These are phyloP conservation scores for Hedychridium roseum DNA, from an alignment of 2,888 invertebrate species.

Conservation along the genomic window DNA sequence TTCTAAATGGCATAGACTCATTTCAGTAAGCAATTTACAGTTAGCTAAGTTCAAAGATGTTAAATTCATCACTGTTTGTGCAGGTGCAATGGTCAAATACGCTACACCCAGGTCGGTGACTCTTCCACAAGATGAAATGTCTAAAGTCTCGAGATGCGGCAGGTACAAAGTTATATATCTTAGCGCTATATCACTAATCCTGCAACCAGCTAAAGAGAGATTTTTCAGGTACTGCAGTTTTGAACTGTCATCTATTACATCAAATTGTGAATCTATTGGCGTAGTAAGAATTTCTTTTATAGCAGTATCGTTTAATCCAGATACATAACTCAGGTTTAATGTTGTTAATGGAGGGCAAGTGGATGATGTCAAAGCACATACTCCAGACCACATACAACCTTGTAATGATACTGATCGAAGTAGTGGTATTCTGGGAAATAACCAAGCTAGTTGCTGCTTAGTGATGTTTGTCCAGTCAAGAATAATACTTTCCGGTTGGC, in stretches of 20 bases:
- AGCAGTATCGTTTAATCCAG: constrained; percentile 84
- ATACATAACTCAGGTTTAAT: constrained; percentile 86
- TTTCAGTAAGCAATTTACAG: constrained; percentile 83
- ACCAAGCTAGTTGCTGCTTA: constrained; percentile 88
- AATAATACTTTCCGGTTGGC: constrained; percentile 85
- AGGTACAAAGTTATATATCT: constrained; percentile 80
- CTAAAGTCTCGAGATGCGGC: constrained; percentile 77
- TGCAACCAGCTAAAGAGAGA: constrained; percentile 84
- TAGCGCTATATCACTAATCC: constrained; percentile 88
- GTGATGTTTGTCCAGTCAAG: constrained; percentile 91
- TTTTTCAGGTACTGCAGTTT: constrained; percentile 80
- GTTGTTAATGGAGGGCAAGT: constrained; percentile 80
- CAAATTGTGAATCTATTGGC: constrained; percentile 85
- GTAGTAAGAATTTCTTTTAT: constrained; percentile 86
- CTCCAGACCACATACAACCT: constrained; percentile 78
- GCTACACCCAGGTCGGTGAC: constrained; percentile 92
- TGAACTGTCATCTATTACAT: constrained; percentile 76
- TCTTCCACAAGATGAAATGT: constrained; percentile 86
- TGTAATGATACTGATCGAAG: constrained; percentile 82
- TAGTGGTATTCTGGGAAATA: constrained; percentile 86
- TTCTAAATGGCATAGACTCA: constrained; percentile 81
- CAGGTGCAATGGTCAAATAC: constrained; percentile 80
- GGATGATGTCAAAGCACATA: constrained; percentile 81
- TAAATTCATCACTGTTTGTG: constrained; percentile 70
- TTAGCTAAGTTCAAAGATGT: constrained; percentile 81